Evolutionary conservation across 2,113 vertebrate species (phyloP), one percentile per base, ranked within the genome.

Genomic region (Tor tambroides): DNA sequence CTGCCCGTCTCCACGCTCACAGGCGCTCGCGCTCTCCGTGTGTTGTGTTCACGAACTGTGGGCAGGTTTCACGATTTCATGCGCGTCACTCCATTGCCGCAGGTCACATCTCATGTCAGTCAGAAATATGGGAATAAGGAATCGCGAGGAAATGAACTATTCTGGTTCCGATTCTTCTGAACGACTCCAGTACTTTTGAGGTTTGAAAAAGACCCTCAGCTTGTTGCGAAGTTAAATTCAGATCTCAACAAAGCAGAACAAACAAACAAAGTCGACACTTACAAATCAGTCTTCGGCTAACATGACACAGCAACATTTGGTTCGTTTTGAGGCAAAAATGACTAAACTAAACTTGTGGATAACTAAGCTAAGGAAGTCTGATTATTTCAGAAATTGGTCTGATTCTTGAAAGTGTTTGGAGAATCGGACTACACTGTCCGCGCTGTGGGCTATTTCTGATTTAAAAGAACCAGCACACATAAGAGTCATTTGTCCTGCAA

Each of bases 1-100:
- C 83, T 8, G 82, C 19, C 28, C 65, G 43, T 21, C 43, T 83
- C 28, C 81, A 49, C 65, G 35, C 80, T 43, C 56, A 5, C n/a
- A 67, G 8, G 15, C 38, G 80, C 59, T 41, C 59, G 10, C 15
- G 59, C 59, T 49, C 15, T 49, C 26, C 43, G 75, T 51, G 14
- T 21, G 28, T 56, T 79, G 26, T 21, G 28, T 79, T 79, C 54
- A 21, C 56, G 11, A 10, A 17, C 78, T 17, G 54, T 80, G 32
- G 23, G 78, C 30, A 59, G 78, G 51, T 59, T 80, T 59, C 78
- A 63, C 32, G 78, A 8, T 32, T n/a, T 38, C 35, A 7, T 2
- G 12, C 51, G 32, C 51, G 78, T 61, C 54, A 26, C 78, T 51
- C 9, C 49, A 21, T n/a, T 15, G 23, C 49, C 8, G 7, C 46